Conservation (phyloP, 1,140 invertebrate genomes). For the Atta colombica region DNA sequence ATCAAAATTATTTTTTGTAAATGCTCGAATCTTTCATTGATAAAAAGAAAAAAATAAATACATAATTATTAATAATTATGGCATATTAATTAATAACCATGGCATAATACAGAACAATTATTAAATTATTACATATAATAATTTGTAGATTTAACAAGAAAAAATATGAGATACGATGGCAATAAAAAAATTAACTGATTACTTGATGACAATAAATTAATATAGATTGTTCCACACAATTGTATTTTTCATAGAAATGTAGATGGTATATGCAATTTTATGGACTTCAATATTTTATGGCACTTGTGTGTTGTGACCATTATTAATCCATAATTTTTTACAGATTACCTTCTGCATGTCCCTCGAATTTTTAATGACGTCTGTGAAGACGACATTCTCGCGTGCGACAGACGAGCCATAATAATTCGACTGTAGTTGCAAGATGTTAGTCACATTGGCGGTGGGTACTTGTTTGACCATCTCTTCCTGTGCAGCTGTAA, state of each 20-base stretch:
- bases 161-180: not conserved
- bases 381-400: not conserved
- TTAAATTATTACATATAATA: not conserved
- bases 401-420: constrained; percentile 39
- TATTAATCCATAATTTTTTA: not conserved
- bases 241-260: not conserved
- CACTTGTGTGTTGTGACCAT: not conserved
- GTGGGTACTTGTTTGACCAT: constrained; percentile 8
- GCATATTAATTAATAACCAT: not conserved
- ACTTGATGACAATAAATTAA: too few species aligned
- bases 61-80: not conserved
- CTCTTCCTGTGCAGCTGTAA: not conserved
- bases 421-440: constrained; percentile 59
- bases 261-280: not conserved
- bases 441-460: constrained; percentile 48
- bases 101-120: not conserved
- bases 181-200: too few species aligned
- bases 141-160: not conserved
- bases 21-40: not conserved
- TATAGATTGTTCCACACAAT: too few species aligned
- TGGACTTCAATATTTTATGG: not conserved
- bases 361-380: not conserved
- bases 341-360: constrained; percentile 33
- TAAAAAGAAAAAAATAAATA: constrained; percentile 11
- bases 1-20: not conserved